Percentiles rank a stretch among this genome's conserved stretches.
phyloP scores from a whole-genome alignment of 2,113 vertebrate species.

The Pitta sordida region DNA sequence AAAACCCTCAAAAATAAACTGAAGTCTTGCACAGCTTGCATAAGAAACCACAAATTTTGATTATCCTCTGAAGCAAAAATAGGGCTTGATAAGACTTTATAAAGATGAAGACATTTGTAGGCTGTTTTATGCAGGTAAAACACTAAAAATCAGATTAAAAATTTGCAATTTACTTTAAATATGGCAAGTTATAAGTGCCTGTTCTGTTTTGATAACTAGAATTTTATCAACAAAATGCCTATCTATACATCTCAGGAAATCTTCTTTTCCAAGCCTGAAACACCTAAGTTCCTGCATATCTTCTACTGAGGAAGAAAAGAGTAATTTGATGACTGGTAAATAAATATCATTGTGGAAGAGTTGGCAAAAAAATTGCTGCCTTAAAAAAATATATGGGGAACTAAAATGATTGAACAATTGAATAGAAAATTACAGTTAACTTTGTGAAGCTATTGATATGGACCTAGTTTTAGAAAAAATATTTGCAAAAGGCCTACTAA shows the following conservation, averaged over 20 bases:
- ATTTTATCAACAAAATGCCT: background rate
- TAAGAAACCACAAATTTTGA: constrained; percentile 32
- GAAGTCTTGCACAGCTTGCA: background rate
- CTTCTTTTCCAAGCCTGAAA: background rate
- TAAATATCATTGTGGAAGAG: background rate
- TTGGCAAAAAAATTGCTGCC: background rate
- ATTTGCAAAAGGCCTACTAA: background rate
- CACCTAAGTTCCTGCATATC: background rate
- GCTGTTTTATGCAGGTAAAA: constrained; percentile 27
- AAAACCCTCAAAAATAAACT: background rate
- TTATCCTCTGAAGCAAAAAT: constrained; percentile 32
- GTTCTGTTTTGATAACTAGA: background rate
- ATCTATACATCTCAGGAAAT: background rate
- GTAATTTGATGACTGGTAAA: background rate
- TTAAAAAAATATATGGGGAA: background rate
- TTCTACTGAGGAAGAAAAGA: background rate
- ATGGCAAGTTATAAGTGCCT: background rate
- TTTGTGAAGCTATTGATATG: background rate
- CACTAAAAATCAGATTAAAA: constrained; percentile 10
- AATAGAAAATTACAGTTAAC: background rate
- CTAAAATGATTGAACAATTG: background rate
- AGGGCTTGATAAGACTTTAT: constrained; percentile 1
- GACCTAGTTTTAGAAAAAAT: background rate
- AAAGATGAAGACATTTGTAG: constrained; percentile 41
- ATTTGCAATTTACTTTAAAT: constrained; percentile 1